Conservation (phyloP, 2,888 invertebrate genomes). For the Sarcophaga variegata region DNA sequence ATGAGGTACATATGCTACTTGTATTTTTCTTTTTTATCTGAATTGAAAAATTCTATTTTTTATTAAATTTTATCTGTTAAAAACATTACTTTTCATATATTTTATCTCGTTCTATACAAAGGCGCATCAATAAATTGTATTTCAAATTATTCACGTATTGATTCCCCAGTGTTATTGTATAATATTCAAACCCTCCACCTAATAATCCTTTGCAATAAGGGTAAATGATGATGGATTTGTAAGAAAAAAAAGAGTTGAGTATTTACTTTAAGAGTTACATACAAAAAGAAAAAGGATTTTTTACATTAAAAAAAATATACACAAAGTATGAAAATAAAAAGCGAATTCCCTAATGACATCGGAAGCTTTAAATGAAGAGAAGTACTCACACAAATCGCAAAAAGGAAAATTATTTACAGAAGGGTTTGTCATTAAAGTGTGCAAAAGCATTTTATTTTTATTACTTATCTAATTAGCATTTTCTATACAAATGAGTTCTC, state of each 20-base stretch:
- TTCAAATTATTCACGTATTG: neutral
- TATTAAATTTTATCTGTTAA: no score
- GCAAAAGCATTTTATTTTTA: no score
- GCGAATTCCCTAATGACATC: constrained; percentile 7
- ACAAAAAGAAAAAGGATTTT: constrained; percentile 21
- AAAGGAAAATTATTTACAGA: neutral
- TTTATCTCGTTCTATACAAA: no score
- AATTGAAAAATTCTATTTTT: no score
- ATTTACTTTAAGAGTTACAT: constrained; percentile 28
- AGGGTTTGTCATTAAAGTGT: neutral
- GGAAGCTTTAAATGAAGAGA: neutral
- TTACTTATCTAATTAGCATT: constrained; percentile 9
- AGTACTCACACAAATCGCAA: neutral
- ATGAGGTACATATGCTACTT: no score
- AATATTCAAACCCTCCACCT: no score
- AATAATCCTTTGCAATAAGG: no score
- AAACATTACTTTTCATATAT: no score
- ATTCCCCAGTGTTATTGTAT: neutral
- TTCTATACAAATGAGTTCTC: no score
- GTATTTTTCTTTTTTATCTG: no score
- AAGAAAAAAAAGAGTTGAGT: constrained; percentile 27
- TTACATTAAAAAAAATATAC: neutral
- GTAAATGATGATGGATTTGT: constrained; percentile 8
- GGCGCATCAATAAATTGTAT: neutral
- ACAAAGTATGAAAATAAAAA: neutral